Percentiles rank a stretch among this genome's conserved stretches.
phyloP scores from a whole-genome alignment of 2,113 vertebrate genomes.

The Phyllostomus hastatus region DNA sequence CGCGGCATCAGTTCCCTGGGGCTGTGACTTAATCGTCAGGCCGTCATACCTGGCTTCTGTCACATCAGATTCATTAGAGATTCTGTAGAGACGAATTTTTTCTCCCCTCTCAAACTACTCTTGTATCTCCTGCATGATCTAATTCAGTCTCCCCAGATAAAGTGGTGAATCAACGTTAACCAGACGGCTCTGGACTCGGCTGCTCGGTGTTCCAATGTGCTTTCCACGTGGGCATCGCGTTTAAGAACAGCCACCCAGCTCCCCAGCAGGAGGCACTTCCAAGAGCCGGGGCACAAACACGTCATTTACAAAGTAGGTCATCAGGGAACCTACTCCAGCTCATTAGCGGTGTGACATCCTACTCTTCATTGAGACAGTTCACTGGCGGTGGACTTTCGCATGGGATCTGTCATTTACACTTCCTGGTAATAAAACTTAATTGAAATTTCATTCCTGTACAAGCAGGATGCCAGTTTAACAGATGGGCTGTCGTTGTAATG shows the following conservation, averaged over 20 bases:
- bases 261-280: slow-evolving; percentile 1
- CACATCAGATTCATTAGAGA: not conserved
- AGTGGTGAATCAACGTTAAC: slow-evolving; percentile 57
- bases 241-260: slow-evolving; percentile 53
- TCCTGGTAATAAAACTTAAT: slow-evolving; percentile 81
- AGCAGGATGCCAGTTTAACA: slow-evolving; percentile 77
- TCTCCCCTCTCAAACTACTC: slow-evolving; percentile 10
- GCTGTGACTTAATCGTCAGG: not conserved
- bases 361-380: slow-evolving; percentile 70
- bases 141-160: slow-evolving; percentile 53
- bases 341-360: slow-evolving; percentile 70
- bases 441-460: slow-evolving; percentile 80
- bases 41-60: not conserved
- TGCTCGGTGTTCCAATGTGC: slow-evolving; percentile 39
- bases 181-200: slow-evolving; percentile 11
- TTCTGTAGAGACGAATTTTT: slow-evolving; percentile 3
- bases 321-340: slow-evolving; percentile 62
- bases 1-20: not conserved
- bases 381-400: slow-evolving; percentile 70
- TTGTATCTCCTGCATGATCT: slow-evolving; percentile 38
- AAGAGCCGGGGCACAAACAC: slow-evolving; percentile 55
- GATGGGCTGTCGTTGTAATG: slow-evolving; percentile 79
- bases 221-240: slow-evolving; percentile 64
- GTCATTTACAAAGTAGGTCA: slow-evolving; percentile 72
- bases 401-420: slow-evolving; percentile 77